phyloP scores from a whole-genome alignment of 2,113 vertebrate genomes.

The Barnardius zonarius region DNA sequence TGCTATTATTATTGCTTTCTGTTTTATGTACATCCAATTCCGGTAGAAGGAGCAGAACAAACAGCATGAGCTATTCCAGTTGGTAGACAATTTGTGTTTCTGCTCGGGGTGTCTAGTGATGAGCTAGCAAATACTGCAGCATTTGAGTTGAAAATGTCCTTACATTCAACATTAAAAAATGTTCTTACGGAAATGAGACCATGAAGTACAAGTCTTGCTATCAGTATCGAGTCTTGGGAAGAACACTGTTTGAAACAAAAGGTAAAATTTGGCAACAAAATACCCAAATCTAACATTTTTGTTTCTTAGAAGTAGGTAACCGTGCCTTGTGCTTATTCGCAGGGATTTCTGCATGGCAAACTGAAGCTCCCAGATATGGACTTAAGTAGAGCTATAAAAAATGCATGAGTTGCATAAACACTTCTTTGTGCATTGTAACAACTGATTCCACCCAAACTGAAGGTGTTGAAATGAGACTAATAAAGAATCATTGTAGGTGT shows the following conservation, averaged over 20 bases:
- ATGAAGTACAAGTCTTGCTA: neutral
- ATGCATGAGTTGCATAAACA: neutral
- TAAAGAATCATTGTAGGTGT: neutral
- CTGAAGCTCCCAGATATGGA: neutral
- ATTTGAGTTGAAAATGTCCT: neutral
- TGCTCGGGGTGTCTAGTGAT: neutral
- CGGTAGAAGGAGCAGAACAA: slow-evolving; percentile 17
- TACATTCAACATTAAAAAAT: neutral
- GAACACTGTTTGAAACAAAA: neutral
- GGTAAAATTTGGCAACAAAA: neutral
- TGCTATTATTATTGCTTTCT: neutral
- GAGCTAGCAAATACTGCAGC: slow-evolving; percentile 15
- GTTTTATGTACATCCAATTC: neutral
- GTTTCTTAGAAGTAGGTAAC: neutral
- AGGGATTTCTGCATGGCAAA: neutral
- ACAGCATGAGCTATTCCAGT: slow-evolving; percentile 3
- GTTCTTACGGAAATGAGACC: neutral
- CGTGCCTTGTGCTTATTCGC: rapidly evolving
- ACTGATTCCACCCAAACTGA: neutral
- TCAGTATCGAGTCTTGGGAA: neutral
- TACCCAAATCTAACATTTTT: neutral
- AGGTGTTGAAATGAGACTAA: neutral
- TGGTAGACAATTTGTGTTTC: slow-evolving; percentile 40
- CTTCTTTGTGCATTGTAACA: neutral
- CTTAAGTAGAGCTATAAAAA: neutral